Evolutionary conservation across 2,113 vertebrate species (phyloP).

Genomic region (Pelecanus crispus): DNA sequence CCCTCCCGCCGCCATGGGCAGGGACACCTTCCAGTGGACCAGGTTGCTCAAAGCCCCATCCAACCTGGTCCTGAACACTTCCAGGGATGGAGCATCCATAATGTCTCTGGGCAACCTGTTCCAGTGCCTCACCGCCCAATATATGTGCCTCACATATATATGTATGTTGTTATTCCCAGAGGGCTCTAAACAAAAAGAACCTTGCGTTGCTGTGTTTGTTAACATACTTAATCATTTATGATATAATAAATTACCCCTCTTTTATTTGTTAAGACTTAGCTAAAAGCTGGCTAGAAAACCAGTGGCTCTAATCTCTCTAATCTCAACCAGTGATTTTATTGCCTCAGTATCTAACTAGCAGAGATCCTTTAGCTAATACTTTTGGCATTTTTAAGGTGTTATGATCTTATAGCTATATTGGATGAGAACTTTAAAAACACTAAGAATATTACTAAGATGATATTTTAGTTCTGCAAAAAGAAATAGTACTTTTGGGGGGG

Average conservation of each 20-base stretch:
- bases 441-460: background rate
- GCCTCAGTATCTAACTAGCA: background rate
- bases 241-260: conserved; percentile 25
- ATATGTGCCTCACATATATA: background rate
- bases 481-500: background rate
- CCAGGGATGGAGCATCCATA: no score
- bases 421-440: background rate
- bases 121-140: no score
- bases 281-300: conserved; percentile 13
- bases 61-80: no score
- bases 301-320: conserved; percentile 30
- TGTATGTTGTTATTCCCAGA: background rate
- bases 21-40: no score
- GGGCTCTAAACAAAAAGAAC: background rate
- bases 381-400: background rate
- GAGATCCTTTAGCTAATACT: background rate
- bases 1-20: no score
- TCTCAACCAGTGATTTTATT: conserved; percentile 22
- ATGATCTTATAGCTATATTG: background rate
- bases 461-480: background rate
- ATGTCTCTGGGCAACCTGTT: no score
- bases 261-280: conserved; percentile 35
- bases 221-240: conserved; percentile 17
- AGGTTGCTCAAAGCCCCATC: no score
- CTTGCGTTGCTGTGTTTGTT: background rate